Base-by-base conservation (phyloP, 2,888 invertebrate species). In the Yponomeuta malinellus region DNA sequence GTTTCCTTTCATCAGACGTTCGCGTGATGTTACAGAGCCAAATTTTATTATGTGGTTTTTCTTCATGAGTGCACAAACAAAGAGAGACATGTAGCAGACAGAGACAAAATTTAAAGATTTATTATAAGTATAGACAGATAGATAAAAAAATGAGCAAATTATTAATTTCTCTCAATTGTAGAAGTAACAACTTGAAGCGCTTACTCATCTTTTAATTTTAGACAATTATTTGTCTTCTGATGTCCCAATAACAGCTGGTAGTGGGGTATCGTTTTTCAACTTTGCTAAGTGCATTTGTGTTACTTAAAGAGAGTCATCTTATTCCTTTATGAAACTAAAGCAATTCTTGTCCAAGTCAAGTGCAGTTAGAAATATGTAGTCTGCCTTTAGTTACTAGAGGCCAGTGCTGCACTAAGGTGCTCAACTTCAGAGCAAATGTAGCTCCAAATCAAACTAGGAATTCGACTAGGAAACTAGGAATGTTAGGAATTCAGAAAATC, bases 321-420 rank as follows among this genome's bases (percentile, higher is more conserved):
- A 88, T 88, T 86, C 81, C 82, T 81, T 84, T 85, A 84, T 85
- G 84, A 87, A 89, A 87, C 82, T 86, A 82, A 81, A 31, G 79
- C 63, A 85, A 80, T 80, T 77, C 77, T 74, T 72, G 76, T 23
- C 10, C 37, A 74, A 74, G 74, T 72, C 73, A 75, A 85, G 81
- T 83, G 81, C 80, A 80, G 81, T 85, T 79, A 73, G 74, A 81
- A 80, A 69, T 63, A 69, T 69, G 63, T 79, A 80, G 81, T 84
- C 84, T 74, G 73, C 78, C 78, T 79, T 79, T 82, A 85, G 80
- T 85, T 82, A 76, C 73, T 77, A 82, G 81, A 78, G 77, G 80
- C 79, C 78, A 75, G 74, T 43, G 70, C 23, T n/a, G 37, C 12
- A 63, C 31, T 52, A 10, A 69, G 59, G 52, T 5, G 1, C 43